Conservation (phyloP, 2,797 vertebrate species). For the Anabas testudineus region DNA sequence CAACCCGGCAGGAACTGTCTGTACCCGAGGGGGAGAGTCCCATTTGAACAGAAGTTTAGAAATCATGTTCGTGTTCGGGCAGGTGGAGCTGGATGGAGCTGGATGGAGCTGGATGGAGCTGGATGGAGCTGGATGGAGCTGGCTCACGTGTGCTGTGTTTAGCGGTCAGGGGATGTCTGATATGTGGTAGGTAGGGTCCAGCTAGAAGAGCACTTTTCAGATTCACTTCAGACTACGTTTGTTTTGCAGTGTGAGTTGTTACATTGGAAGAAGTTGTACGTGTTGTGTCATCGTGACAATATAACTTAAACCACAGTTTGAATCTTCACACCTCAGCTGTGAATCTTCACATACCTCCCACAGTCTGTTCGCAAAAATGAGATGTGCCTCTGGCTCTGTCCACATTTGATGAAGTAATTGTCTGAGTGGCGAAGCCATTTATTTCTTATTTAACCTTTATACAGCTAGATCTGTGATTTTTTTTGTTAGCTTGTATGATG, state of each 20-base stretch:
- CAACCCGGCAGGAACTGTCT: too few relatives aligned
- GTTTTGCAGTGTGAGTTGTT: neutral
- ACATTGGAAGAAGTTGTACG: neutral
- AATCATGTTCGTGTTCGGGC: too few relatives aligned
- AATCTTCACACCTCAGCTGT: conserved; percentile 59
- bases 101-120: too few relatives aligned
- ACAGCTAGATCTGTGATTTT: neutral
- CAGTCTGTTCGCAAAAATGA: conserved; percentile 9
- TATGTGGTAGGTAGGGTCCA: too few relatives aligned
- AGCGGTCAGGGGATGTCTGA: too few relatives aligned
- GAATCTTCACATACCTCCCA: conserved; percentile 61
- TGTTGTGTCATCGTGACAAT: conserved; percentile 20
- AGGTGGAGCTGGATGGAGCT: too few relatives aligned
- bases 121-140: too few relatives aligned
- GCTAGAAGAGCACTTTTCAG: too few relatives aligned
- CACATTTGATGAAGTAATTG: conserved; percentile 24
- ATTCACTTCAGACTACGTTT: neutral
- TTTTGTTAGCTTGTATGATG: too few relatives aligned
- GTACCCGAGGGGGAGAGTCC: too few relatives aligned
- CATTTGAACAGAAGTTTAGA: too few relatives aligned
- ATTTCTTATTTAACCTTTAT: neutral
- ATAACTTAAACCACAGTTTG: conserved; percentile 15
- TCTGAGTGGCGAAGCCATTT: conserved; percentile 9
- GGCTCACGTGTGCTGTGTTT: too few relatives aligned
- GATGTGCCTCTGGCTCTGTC: conserved; percentile 13